Conservation (phyloP, 1,140 invertebrate species). For the Plectrocnemia conspersa region DNA sequence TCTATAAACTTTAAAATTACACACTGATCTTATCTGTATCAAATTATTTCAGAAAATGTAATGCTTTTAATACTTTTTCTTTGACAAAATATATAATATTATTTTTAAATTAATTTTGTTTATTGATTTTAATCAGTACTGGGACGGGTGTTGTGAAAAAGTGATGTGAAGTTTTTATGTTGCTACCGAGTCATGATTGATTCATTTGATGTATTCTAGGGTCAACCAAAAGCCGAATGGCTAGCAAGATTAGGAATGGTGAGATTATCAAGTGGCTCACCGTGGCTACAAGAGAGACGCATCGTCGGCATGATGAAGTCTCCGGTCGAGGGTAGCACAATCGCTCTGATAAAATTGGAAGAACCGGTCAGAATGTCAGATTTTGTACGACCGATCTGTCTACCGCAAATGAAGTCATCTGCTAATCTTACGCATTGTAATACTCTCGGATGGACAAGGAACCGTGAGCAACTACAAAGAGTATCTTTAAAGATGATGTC, state of each 20-base stretch:
- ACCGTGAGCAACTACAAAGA: conserved; percentile 71
- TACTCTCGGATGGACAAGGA: conserved; percentile 77
- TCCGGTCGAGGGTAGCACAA: conserved; percentile 79
- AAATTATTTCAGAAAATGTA: too few relatives aligned
- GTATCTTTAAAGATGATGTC: conserved; percentile 66
- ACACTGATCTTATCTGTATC: too few relatives aligned
- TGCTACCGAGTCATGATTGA: too few relatives aligned
- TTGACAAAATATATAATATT: too few relatives aligned
- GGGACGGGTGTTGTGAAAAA: too few relatives aligned
- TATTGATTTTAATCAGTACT: too few relatives aligned
- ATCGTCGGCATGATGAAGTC: conserved; percentile 86
- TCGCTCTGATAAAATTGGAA: conserved; percentile 76
- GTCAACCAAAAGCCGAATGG: conserved; percentile 82
- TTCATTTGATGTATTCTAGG: conserved; percentile 41
- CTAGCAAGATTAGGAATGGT: conserved; percentile 72
- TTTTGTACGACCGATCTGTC: conserved; percentile 76
- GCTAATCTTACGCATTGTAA: conserved; percentile 59
- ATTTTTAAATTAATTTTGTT: too few relatives aligned
- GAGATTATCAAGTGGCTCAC: conserved; percentile 68
- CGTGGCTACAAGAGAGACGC: conserved; percentile 81
- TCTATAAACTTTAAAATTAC: too few relatives aligned
- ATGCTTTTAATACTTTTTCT: too few relatives aligned
- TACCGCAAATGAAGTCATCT: conserved; percentile 49
- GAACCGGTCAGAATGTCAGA: conserved; percentile 71
- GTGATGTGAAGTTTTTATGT: too few relatives aligned